Conservation (phyloP, 2,113 vertebrate genomes). For the Aplodontia rufa region DNA sequence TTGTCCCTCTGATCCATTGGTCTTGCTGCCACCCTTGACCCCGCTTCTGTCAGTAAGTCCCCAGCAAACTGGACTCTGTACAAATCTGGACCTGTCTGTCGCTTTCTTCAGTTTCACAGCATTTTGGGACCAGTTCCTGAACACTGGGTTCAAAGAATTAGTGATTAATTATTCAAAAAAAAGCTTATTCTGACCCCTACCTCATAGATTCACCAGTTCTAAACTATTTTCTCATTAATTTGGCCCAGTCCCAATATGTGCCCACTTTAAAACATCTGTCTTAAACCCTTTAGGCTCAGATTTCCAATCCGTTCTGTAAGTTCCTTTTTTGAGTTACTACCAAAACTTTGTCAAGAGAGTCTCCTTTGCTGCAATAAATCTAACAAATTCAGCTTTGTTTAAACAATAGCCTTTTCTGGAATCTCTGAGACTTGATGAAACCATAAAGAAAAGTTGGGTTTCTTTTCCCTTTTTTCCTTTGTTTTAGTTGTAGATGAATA, state of each 20-base stretch:
- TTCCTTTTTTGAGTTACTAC: neutral
- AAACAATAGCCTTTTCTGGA: neutral
- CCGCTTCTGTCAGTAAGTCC: too few relatives aligned
- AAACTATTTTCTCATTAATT: neutral
- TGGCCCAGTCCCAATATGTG: neutral
- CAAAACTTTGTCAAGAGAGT: neutral
- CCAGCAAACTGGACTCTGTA: neutral
- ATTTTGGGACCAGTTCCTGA: too few relatives aligned
- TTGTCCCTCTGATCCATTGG: neutral
- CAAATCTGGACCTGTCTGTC: neutral
- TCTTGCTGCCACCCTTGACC: neutral
- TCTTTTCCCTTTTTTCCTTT: neutral
- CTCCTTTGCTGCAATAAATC: neutral
- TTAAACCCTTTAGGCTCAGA: neutral
- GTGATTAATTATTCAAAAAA: neutral
- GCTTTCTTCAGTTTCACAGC: neutral
- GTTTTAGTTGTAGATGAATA: too few relatives aligned
- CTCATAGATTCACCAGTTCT: neutral
- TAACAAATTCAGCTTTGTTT: conserved; percentile 23
- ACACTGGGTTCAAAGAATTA: neutral
- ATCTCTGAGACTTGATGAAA: neutral
- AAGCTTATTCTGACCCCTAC: neutral
- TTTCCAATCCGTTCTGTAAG: neutral
- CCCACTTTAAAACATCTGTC: neutral
- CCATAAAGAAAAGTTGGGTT: conserved; percentile 7